These are phyloP conservation scores for Cephalopachus bancanus DNA, from an alignment of 2,797 vertebrate genomes.

Conservation along the genomic window DNA sequence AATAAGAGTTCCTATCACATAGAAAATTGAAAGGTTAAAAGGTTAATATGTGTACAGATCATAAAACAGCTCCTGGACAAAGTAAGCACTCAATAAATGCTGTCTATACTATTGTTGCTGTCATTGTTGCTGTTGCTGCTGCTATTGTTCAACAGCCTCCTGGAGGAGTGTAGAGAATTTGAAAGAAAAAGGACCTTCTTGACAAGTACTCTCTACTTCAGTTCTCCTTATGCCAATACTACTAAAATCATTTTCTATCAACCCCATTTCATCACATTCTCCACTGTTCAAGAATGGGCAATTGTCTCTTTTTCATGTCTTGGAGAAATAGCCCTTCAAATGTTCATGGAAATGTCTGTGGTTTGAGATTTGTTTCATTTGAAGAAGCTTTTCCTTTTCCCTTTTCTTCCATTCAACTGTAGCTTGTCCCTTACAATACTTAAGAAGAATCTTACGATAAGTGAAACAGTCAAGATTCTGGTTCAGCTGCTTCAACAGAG, in stretches of 20 bases:
- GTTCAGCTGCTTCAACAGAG: not conserved
- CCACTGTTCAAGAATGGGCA: not conserved
- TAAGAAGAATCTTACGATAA: not conserved
- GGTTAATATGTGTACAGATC: not conserved
- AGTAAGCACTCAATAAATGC: not conserved
- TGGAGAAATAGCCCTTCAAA: not conserved
- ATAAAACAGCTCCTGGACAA: not conserved
- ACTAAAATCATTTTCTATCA: not conserved
- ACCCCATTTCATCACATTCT: not conserved
- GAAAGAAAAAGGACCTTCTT: not conserved
- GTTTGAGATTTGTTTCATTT: not conserved
- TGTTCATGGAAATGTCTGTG: not conserved
- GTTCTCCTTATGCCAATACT: not conserved
- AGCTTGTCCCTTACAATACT: not conserved
- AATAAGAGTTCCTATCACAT: not conserved
- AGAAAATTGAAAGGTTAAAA: not conserved
- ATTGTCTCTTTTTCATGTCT: not conserved
- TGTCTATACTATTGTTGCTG: not conserved
- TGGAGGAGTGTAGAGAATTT: not conserved
- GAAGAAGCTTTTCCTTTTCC: constrained; percentile 16
- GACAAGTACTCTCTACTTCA: not conserved
- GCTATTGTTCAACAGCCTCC: not conserved
- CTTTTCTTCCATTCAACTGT: not conserved
- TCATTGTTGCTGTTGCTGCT: not conserved
- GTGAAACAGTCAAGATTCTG: not conserved